phyloP scores from a whole-genome alignment of 2,113 vertebrate species.

The Noturus placidus region DNA sequence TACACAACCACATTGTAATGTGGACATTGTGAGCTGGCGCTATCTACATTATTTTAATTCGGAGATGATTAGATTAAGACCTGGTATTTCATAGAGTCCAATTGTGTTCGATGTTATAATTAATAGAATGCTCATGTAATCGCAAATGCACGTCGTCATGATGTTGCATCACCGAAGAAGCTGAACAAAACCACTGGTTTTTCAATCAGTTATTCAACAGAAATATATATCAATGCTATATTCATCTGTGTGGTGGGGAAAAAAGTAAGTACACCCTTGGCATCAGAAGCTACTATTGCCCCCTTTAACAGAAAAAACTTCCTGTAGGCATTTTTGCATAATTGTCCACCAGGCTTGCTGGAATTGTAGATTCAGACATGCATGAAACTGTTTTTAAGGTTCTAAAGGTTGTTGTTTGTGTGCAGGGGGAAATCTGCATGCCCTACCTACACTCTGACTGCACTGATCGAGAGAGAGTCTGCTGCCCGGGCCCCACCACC shows the following conservation, averaged over 20 bases:
- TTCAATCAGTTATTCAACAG: no score
- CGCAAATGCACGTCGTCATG: no score
- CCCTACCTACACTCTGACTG: conserved; percentile 82
- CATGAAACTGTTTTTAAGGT: neutral
- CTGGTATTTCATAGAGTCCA: neutral
- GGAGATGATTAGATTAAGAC: neutral
- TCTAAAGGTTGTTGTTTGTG: conserved; percentile 51
- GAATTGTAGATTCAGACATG: neutral
- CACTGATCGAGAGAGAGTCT: conserved; percentile 87
- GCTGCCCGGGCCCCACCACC: conserved; percentile 83
- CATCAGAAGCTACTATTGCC: no score
- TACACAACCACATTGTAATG: no score
- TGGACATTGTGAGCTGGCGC: neutral
- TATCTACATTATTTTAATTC: neutral
- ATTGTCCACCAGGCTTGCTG: no score
- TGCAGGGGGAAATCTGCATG: conserved; percentile 87
- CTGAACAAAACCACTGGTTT: no score
- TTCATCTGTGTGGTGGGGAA: no score
- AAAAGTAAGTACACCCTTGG: no score
- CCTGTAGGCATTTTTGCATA: no score
- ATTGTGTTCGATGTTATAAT: neutral
- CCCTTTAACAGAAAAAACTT: no score
- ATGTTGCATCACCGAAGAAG: no score
- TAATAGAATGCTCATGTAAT: neutral
- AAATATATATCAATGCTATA: no score